Percentiles rank a stretch among this genome's conserved stretches.
Evolutionary conservation across 1,140 invertebrate genomes (phyloP).

Genomic region (Drosophila sechellia): DNA sequence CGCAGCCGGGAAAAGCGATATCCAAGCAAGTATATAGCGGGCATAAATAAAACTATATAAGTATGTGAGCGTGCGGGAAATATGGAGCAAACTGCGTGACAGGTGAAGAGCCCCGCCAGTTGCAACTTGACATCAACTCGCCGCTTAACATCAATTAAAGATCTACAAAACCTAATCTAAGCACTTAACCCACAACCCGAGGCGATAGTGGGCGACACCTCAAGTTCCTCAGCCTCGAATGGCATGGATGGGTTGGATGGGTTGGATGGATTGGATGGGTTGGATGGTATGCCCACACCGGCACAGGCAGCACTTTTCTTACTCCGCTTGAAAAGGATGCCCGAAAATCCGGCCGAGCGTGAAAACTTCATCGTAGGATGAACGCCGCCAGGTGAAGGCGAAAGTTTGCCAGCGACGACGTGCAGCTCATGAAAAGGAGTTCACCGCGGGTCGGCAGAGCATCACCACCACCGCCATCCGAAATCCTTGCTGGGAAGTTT

Average conservation of each 20-base stretch:
- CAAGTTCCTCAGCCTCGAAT: neutral
- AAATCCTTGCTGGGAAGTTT: constrained; percentile 25
- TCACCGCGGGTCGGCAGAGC: neutral
- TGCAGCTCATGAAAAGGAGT: constrained; percentile 68
- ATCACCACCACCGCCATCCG: too few species aligned
- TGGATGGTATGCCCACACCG: neutral
- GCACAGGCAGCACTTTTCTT: neutral
- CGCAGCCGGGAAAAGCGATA: neutral
- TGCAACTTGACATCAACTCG: constrained; percentile 57
- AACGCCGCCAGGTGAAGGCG: constrained; percentile 44
- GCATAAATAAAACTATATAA: neutral
- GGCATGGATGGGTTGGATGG: too few species aligned
- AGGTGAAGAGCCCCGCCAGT: constrained; percentile 24
- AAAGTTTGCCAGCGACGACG: constrained; percentile 61
- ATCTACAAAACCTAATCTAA: constrained; percentile 73
- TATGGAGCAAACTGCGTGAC: neutral
- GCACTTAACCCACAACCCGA: constrained; percentile 66
- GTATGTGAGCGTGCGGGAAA: neutral
- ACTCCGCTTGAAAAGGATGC: neutral
- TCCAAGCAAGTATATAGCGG: constrained; percentile 5
- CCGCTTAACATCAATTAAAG: constrained; percentile 79
- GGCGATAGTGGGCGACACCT: constrained; percentile 24
- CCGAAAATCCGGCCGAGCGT: constrained; percentile 27
- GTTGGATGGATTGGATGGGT: too few species aligned
- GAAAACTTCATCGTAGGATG: constrained; percentile 43